Conservation (phyloP, 2,797 vertebrate species). For the Aeoliscus strigatus region DNA sequence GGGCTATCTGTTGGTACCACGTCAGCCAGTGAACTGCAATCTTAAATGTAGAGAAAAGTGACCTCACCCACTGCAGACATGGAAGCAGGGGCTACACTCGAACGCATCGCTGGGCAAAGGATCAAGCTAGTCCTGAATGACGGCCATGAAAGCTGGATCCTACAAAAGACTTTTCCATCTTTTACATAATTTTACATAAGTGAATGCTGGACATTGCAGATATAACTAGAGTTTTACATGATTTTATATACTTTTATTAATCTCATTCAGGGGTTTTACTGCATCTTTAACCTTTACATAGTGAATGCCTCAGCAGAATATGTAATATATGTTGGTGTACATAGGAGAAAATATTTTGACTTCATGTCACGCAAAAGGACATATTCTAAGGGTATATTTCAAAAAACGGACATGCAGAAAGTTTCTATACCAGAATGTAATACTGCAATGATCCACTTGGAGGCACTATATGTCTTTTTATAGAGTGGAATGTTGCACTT, state of each 20-base stretch:
- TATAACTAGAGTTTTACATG: constrained; percentile 19
- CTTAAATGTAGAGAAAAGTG: background rate
- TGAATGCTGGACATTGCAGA: constrained; percentile 38
- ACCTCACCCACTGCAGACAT: background rate
- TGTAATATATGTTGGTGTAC: constrained; percentile 42
- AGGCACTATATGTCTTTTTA: constrained; percentile 16
- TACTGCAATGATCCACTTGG: constrained; percentile 31
- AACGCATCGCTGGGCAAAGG: background rate
- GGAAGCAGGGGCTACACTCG: constrained; percentile 2
- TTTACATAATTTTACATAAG: constrained; percentile 17
- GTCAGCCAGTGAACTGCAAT: constrained; percentile 12
- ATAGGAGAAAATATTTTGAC: constrained; percentile 38
- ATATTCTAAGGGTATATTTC: background rate
- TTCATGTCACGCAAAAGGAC: constrained; percentile 1
- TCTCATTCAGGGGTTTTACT: constrained; percentile 6
- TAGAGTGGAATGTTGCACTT: background rate
- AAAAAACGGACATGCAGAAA: constrained; percentile 4
- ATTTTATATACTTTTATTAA: constrained; percentile 7
- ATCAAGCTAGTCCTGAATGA: constrained; percentile 10
- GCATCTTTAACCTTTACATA: constrained; percentile 18
- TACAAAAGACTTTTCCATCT: constrained; percentile 22
- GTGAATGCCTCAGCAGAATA: constrained; percentile 13
- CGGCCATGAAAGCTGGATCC: constrained; percentile 4
- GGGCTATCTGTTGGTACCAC: constrained; percentile 5
- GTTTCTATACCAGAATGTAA: constrained; percentile 22